A percentile compares a stretch with the other conserved stretches of the same genome.
These are phyloP conservation scores for Varanus salvator DNA, from an alignment of 2,113 vertebrate species.

Conservation along the genomic window DNA sequence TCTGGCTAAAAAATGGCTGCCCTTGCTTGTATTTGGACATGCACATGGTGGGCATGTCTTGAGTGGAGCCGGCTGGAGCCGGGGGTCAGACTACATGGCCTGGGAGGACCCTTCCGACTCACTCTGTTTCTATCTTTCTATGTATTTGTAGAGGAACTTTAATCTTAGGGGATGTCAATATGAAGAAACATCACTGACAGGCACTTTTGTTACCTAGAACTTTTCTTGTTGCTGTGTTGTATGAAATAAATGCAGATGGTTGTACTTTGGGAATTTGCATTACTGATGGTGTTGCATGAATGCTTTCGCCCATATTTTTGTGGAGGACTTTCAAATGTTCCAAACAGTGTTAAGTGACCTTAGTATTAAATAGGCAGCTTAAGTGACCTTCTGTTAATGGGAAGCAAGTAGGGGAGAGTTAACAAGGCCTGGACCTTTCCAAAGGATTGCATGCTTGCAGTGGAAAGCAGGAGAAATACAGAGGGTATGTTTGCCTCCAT, in stretches of 20 bases:
- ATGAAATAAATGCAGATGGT: not conserved
- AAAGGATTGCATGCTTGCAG: not conserved
- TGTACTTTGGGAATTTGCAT: not conserved
- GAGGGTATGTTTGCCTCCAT: too few relatives aligned
- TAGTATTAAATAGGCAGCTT: not conserved
- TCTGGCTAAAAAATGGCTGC: not conserved
- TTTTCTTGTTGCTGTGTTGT: not conserved
- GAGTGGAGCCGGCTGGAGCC: too few relatives aligned
- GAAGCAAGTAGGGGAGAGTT: not conserved
- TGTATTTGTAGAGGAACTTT: not conserved
- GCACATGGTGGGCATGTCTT: too few relatives aligned
- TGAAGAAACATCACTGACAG: conserved; percentile 5
- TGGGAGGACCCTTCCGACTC: too few relatives aligned
- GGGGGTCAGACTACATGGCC: too few relatives aligned
- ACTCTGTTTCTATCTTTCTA: too few relatives aligned
- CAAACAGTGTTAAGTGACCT: not conserved
- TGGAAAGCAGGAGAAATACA: too few relatives aligned
- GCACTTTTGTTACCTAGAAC: conserved; percentile 23
- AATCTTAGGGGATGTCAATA: not conserved
- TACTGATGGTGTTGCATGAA: not conserved
- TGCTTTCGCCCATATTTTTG: not conserved
- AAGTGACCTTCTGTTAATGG: not conserved
- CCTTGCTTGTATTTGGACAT: not conserved
- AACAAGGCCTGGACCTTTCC: not conserved
- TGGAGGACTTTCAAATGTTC: not conserved